phyloP scores from a whole-genome alignment of 2,113 vertebrate species.

The Chloroceryle aenea region DNA sequence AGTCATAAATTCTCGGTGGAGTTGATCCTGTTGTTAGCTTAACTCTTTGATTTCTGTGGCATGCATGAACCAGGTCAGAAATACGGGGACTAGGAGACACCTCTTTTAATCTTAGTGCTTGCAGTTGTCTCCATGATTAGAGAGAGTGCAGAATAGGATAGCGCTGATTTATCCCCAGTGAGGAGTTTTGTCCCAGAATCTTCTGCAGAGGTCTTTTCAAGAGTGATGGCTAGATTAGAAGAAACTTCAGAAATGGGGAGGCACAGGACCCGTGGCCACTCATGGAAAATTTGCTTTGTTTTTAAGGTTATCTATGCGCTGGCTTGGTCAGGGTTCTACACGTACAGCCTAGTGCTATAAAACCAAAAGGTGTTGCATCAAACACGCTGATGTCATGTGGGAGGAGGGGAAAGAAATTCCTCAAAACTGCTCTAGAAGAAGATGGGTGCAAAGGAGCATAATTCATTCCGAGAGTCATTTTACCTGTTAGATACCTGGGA shows the following conservation, averaged over 20 bases:
- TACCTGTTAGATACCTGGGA: not conserved
- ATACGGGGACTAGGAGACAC: not conserved
- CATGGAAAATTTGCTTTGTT: not conserved
- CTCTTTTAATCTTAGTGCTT: not conserved
- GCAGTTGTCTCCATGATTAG: accelerated
- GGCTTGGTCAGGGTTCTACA: not conserved
- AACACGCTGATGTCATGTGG: accelerated
- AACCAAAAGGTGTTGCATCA: not conserved
- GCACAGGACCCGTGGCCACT: accelerated
- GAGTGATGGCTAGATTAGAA: not conserved
- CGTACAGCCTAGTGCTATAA: accelerated
- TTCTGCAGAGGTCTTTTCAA: not conserved
- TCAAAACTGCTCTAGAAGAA: not conserved
- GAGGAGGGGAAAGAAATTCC: not conserved
- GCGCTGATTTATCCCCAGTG: not conserved
- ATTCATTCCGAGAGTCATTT: not conserved
- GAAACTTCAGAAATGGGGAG: not conserved
- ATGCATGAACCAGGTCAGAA: not conserved
- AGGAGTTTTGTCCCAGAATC: not conserved
- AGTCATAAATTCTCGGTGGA: not conserved
- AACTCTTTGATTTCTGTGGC: not conserved
- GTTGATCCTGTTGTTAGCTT: not conserved
- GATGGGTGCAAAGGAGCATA: not conserved
- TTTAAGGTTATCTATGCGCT: accelerated
- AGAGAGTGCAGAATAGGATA: not conserved